Evolutionary conservation across 2,888 invertebrate species (phyloP), one percentile per base, ranked within the genome.

Genomic region (Nomada flava): DNA sequence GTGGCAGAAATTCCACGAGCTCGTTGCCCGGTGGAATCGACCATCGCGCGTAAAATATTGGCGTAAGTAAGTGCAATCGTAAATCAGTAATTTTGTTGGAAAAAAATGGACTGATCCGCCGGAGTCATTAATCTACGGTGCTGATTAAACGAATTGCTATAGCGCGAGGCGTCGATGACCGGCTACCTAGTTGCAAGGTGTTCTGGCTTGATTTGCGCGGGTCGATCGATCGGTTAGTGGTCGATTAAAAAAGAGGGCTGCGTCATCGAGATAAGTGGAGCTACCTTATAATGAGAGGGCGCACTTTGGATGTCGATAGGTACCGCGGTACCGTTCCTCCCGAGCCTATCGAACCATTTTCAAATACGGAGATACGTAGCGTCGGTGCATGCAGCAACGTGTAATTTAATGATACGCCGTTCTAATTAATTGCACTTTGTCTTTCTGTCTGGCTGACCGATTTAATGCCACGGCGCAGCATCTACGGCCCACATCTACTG

Each of bases 271-370:
- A 84, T 88, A 85, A 90, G 87, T 86, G 79, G 76, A 76, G 81
- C 85, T 87, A 88, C 79, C 85, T 88, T 85, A 84, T 90, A 90
- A 90, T 88, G 82, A 90, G 87, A 85, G 86, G 82, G 86, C 83
- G 80, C 87, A 76, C 74, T 83, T 83, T 86, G 55, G 76, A 74
- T 72, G 76, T 65, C 77, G 76, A 78, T 85, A 76, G 76, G 79
- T 71, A 62, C 73, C 63, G 68, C 23, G 60, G 71, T 59, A 63
- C 42, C 65, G 81, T 76, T 62, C 42, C 59, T 29, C 53, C 26
- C 18, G 18, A 57, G 65, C 65, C 59, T 81, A 72, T 79, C 79
- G 44, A 77, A 29, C 73, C 84, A 53, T 81, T 76, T 84, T 78
- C 63, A 76, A 80, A 75, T 80, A 76, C 73, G 78, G 74, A 76